Base-by-base conservation (phyloP, 2,888 invertebrate species). In the Hemicrepidius hirtus region DNA sequence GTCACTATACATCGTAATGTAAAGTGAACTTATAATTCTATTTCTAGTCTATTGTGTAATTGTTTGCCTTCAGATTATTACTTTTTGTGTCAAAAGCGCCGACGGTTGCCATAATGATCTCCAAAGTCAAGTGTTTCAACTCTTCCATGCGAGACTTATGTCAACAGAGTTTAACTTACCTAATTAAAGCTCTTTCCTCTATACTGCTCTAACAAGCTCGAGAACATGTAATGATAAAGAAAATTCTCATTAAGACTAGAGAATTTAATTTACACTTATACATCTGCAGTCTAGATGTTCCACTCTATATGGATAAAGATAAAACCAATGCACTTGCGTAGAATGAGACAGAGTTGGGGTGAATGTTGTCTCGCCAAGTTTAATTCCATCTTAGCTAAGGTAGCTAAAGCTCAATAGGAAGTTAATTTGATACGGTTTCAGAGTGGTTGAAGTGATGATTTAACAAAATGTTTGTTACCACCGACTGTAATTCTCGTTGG, bases 121-220 rank as follows among this genome's bases (percentile, higher is more conserved):
- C 44, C 16, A 28, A 41, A 66, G 57, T 66, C 41, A 44, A 66
- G 66, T 44, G 57, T 40, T 66, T 24, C 20, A 46, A 57, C 66
- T 66, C 55, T 28, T 55, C 66, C 55, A 57, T 66, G 55, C 66
- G 57, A 57, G 57, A 37, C 57, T 57, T 57, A 57, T 57, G 57
- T 57, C 57, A 57, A 57, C 84, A 82, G 81, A 79, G 83, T 82
- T 82, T 82, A 84, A 84, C 84, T 84, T 83, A 84, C 83, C 84
- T 84, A 85, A 85, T 85, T 84, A 84, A 84, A 82, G 83, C 83
- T 80, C 81, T 83, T 82, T 82, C 82, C 80, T 84, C 81, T 82
- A 82, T 82, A 82, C 80, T 78, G 81, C 81, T 79, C 82, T 83
- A 83, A 83, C 83, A 83, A 84, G 83, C 82, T 82, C 77, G 81